Evolutionary conservation across 2,113 vertebrate species (phyloP), one percentile per base, ranked within the genome.

Genomic region (Corynorhinus townsendii): DNA sequence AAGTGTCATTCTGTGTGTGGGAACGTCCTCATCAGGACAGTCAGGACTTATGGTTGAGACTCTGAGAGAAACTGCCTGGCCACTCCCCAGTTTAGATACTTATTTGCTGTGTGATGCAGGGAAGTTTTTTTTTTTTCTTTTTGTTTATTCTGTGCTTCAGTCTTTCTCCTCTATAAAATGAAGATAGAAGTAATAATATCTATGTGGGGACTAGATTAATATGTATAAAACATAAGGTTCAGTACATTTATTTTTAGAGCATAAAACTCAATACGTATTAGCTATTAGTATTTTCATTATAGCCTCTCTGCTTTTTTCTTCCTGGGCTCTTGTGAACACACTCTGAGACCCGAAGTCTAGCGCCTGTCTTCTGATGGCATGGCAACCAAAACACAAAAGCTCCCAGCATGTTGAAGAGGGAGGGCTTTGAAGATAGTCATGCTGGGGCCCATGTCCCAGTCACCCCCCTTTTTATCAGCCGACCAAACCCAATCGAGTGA

Each of bases 111-210:
- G 54, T 73, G 38, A 49, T 35, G 12, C n/a, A 33, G 24, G 43
- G 28, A 73, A 35, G 16, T 17, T 68, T 24, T 26, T 26, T 24
- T 59, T 1, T 35, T 68, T 81, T 79, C 45, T 85, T 26, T 24
- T 59, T 1, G 33, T 68, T 81, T 79, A 45, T 85, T 59, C 35
- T 75, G 33, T 59, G 43, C 12, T 43, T 95, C 22, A 8, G 7
- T 86, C 26, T 91, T 91, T 69, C 69, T 79, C 47, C 33, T 52
- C 47, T 89, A 5, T 73, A 40, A 52, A 91, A 79, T 15, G 26
- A 35, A 2, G 7, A 75, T 83, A 3, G 16, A 54, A 8, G 59
- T 89, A 52, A 33, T 43, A 52, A 73, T 80, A 81, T 15, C 75
- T 38, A 35, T 64, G n/a, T 38, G n/a, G 43, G 11, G 28, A 47